Percentiles rank a stretch among this genome's conserved stretches.
phyloP scores from a whole-genome alignment of 2,113 vertebrate species.

The Oreochromis niloticus region DNA sequence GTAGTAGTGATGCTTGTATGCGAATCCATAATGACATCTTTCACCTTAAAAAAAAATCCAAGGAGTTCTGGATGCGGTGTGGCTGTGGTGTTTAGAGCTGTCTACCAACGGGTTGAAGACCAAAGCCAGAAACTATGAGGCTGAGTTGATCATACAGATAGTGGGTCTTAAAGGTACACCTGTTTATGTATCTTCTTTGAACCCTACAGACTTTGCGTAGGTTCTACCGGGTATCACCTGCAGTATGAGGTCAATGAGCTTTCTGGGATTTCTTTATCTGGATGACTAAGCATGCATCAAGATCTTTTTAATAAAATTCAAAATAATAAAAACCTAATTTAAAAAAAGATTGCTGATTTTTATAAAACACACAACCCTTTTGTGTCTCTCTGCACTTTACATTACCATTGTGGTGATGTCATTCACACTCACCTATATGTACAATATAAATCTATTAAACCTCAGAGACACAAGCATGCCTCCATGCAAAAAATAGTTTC shows the following conservation, averaged over 20 bases:
- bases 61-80: not conserved
- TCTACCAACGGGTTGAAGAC: rapidly evolving
- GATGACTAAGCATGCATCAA: not conserved
- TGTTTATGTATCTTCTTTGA: not conserved
- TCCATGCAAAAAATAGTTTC: not conserved
- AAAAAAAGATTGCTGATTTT: not conserved
- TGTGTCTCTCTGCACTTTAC: too few species aligned
- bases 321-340: not conserved
- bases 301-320: not conserved
- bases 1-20: not conserved
- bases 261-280: not conserved
- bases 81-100: not conserved
- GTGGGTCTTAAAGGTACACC: not conserved
- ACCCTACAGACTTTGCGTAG: too few species aligned
- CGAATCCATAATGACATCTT: not conserved
- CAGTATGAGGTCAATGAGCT: not conserved
- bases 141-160: not conserved
- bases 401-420: too few species aligned
- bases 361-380: too few species aligned
- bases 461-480: not conserved
- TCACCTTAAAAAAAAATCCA: not conserved
- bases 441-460: not conserved
- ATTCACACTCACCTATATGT: too few species aligned
- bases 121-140: not conserved
- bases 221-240: not conserved